These are phyloP conservation scores for Drosophila dunni DNA, from an alignment of 1,140 invertebrate species.

Conservation along the genomic window DNA sequence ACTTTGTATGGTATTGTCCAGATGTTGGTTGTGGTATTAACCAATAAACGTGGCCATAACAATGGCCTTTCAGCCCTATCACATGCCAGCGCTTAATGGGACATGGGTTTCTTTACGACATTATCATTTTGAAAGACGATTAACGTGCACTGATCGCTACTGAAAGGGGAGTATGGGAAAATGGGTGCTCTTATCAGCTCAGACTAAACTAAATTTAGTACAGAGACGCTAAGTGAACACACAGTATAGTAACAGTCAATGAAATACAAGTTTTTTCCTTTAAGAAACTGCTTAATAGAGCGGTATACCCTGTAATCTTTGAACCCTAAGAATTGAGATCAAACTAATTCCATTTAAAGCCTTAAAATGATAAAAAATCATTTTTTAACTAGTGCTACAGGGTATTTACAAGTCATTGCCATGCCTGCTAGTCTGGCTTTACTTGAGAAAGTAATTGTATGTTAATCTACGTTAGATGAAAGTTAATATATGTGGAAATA, in stretches of 20 bases:
- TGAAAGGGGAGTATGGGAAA: slow-evolving; percentile 12
- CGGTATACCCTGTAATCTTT: background rate
- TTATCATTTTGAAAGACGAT: slow-evolving; percentile 57
- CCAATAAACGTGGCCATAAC: slow-evolving; percentile 6
- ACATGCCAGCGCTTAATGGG: slow-evolving; percentile 1
- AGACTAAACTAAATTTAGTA: background rate
- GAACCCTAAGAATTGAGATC: too few relatives aligned
- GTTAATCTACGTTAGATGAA: too few relatives aligned
- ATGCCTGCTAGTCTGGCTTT: too few relatives aligned
- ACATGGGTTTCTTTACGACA: slow-evolving; percentile 44
- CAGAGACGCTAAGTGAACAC: background rate
- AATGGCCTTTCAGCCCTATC: slow-evolving; percentile 4
- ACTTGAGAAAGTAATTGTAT: too few relatives aligned
- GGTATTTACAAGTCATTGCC: too few relatives aligned
- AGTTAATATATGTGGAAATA: too few relatives aligned
- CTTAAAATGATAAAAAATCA: too few relatives aligned
- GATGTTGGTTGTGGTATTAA: background rate
- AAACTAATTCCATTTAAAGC: too few relatives aligned
- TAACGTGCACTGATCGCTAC: slow-evolving; percentile 46
- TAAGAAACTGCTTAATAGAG: background rate
- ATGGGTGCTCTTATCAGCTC: slow-evolving; percentile 41
- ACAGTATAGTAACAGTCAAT: slow-evolving; percentile 6
- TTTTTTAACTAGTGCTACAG: too few relatives aligned
- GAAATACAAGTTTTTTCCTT: background rate
- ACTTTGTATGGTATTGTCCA: slow-evolving; percentile 18